Conservation (phyloP, 2,797 vertebrate genomes). For the Gymnoscopelus microlampas region DNA sequence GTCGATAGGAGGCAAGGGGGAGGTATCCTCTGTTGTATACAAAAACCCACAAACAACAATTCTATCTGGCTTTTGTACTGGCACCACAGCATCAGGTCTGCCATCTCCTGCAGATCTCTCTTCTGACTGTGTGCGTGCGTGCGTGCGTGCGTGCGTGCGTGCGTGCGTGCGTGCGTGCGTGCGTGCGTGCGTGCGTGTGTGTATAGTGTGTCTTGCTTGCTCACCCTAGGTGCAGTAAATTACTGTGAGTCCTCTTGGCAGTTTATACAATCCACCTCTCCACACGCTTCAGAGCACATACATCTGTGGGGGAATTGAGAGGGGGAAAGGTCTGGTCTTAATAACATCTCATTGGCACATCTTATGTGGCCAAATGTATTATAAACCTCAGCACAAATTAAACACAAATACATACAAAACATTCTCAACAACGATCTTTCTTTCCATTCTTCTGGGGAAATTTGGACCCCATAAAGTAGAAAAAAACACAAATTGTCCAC, state of each 20-base stretch:
- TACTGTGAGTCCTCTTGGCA: no score
- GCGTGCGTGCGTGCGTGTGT: background rate
- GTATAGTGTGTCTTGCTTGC: background rate
- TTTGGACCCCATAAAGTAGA: background rate
- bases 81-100: no score
- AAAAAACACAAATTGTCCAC: constrained; percentile 3
- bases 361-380: background rate
- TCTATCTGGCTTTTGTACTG: no score
- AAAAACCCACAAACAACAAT: no score
- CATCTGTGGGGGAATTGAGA: background rate
- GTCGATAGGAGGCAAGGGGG: no score
- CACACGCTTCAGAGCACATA: background rate
- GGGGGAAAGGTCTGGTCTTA: background rate
- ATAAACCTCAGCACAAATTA: constrained; percentile 6
- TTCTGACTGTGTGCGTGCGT: no score
- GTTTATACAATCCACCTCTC: no score
- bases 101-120: no score
- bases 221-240: no score
- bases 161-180: background rate
- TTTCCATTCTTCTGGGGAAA: constrained; percentile 4
- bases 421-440: background rate
- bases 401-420: constrained; percentile 12
- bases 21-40: no score
- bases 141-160: background rate
- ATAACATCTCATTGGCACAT: background rate